phyloP scores from a whole-genome alignment of 2,888 invertebrate genomes.

The Meghimatium bilineatum region DNA sequence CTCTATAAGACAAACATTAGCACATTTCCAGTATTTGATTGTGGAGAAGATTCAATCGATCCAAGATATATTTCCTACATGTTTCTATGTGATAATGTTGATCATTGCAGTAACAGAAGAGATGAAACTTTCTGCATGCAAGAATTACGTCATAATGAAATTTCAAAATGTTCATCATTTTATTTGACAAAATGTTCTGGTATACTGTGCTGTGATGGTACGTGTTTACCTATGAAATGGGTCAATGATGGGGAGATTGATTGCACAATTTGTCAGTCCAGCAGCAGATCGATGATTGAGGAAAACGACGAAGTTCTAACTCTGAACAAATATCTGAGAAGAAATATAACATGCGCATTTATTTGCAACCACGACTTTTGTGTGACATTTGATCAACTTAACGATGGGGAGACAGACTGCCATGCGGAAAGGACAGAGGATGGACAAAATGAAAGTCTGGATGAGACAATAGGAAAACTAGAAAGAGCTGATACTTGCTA shows the following conservation, averaged over 20 bases:
- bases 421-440: too few relatives aligned
- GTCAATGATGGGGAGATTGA: constrained; percentile 22
- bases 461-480: constrained; percentile 10
- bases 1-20: too few relatives aligned
- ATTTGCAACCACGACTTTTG: constrained; percentile 12
- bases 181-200: background rate
- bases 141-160: background rate
- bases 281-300: too few relatives aligned
- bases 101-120: background rate
- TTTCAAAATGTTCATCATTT: background rate
- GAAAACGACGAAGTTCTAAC: background rate
- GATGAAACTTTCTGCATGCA: background rate
- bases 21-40: background rate
- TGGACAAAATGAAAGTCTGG: background rate
- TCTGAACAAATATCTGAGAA: background rate
- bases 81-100: constrained; percentile 6
- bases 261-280: background rate
- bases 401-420: background rate
- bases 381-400: background rate
- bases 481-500: background rate
- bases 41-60: background rate
- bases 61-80: constrained; percentile 10
- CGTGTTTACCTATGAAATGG: background rate
- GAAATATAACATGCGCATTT: constrained; percentile 8
- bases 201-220: background rate